Base-by-base conservation (phyloP, 2,797 vertebrate genomes). In the Falco naumanni region DNA sequence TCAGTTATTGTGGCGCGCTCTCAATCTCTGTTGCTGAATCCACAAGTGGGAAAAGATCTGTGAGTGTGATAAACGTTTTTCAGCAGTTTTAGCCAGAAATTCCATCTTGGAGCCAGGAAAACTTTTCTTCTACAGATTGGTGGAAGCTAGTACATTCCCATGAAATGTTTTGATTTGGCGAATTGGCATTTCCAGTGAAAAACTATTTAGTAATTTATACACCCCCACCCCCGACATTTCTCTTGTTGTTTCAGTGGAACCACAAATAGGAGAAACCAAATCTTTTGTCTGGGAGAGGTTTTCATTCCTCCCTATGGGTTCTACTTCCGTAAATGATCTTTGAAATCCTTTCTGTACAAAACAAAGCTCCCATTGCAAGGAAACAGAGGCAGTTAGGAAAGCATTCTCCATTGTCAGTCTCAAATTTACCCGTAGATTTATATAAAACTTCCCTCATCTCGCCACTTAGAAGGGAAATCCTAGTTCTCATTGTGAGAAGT, bases 391-490 rank as follows among this genome's bases (percentile, higher is more conserved):
- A 88, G 54, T 89, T 85, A 61, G 31, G 56, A 83, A 93, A 78
- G 33, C 26, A 43, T 85, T 92, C 45, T 90, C 22, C 61, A 85
- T 72, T 92, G 53, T 84, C 75, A 87, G 25, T 93, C 56, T 96
- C 74, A 87, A 75, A 93, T 93, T 90, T 93, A 92, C 78, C 64
- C 89, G 11, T 72, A 83, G 54, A 61, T 93, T 85, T 87, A 54
- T 87, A n/a, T 78, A 68, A 84, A 70, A 84, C 77, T 85, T 83
- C 34, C 39, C 34, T 84, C 45, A 64, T 66, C 75, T 84, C 15
- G 71, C 56, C 12, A 54, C 45, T 84, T 92, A 85, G 29, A 3
- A 14, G 37, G 47, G 81, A 95, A 87, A 90, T 89, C 31, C 68
- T 82, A 79, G 37, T 76, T 88, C 19, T 93, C 31, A 18, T 51